phyloP scores from a whole-genome alignment of 1,140 invertebrate species.

The Philaenus spumarius region DNA sequence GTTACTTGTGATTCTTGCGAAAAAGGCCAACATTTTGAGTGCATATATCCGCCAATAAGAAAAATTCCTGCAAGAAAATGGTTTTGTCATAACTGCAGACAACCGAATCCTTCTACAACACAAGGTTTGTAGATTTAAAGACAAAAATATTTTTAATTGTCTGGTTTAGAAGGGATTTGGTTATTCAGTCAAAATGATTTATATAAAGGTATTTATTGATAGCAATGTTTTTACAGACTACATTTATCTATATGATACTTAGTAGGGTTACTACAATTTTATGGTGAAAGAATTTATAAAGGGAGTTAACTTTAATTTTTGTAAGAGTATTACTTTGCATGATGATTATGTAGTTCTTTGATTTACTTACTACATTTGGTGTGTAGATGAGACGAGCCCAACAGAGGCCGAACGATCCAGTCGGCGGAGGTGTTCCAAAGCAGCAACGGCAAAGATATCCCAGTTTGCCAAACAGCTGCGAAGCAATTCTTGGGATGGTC shows the following conservation, averaged over 20 bases:
- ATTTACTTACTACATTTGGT: neutral
- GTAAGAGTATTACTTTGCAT: no score
- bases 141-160: neutral
- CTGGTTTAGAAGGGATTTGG: no score
- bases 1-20: constrained; percentile 52
- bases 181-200: no score
- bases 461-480: constrained; percentile 41
- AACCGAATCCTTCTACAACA: no score
- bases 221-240: no score
- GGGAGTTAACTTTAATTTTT: no score
- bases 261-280: no score
- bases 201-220: no score
- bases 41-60: constrained; percentile 50
- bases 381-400: constrained; percentile 25
- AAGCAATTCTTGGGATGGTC: constrained; percentile 36
- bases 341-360: neutral
- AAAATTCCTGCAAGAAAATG: constrained; percentile 52
- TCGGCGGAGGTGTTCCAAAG: constrained; percentile 36
- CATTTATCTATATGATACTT: no score
- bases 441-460: constrained; percentile 38
- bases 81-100: constrained; percentile 49
- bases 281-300: no score
- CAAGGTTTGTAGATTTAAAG: neutral
- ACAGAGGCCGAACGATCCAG: constrained; percentile 27
- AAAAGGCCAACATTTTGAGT: constrained; percentile 49